These are phyloP conservation scores for Thomomys bottae DNA, from an alignment of 2,113 vertebrate species.

Conservation along the genomic window DNA sequence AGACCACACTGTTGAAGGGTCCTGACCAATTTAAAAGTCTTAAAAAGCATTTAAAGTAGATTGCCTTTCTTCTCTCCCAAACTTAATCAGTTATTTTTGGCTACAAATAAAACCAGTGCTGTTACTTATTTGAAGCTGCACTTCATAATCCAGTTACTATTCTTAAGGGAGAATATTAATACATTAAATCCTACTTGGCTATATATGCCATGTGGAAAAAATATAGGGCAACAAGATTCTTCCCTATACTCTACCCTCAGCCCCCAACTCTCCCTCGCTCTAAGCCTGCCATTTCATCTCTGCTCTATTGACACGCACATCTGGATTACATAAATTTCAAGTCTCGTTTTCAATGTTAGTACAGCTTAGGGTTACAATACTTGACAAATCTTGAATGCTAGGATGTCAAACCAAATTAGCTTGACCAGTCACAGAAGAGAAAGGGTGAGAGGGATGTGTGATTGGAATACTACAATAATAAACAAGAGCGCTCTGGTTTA, in stretches of 20 bases:
- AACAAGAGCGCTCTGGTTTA: slow-evolving; percentile 57
- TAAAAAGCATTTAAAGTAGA: slow-evolving; percentile 64
- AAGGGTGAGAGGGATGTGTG: not conserved
- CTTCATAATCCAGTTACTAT: slow-evolving; percentile 72
- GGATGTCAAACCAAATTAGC: slow-evolving; percentile 85
- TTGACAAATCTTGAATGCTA: slow-evolving; percentile 84
- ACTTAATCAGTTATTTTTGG: slow-evolving; percentile 77
- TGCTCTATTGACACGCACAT: slow-evolving; percentile 81
- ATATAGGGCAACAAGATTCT: slow-evolving; percentile 68
- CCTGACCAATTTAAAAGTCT: slow-evolving; percentile 56
- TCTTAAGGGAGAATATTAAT: slow-evolving; percentile 66
- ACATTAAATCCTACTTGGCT: slow-evolving; percentile 62
- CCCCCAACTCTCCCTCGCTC: not conserved
- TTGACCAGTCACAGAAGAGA: slow-evolving; percentile 63
- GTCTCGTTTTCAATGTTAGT: slow-evolving; percentile 82
- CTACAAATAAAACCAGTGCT: slow-evolving; percentile 65
- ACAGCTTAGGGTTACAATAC: slow-evolving; percentile 81
- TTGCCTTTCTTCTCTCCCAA: slow-evolving; percentile 49
- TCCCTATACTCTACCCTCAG: not conserved
- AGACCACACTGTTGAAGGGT: slow-evolving; percentile 42
- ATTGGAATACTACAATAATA: slow-evolving; percentile 57
- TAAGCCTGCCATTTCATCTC: slow-evolving; percentile 72
- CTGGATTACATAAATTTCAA: slow-evolving; percentile 85
- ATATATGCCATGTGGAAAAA: slow-evolving; percentile 71
- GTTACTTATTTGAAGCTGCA: slow-evolving; percentile 62